phyloP scores from a whole-genome alignment of 2,888 invertebrate species.

The Bugulina stolonifera region DNA sequence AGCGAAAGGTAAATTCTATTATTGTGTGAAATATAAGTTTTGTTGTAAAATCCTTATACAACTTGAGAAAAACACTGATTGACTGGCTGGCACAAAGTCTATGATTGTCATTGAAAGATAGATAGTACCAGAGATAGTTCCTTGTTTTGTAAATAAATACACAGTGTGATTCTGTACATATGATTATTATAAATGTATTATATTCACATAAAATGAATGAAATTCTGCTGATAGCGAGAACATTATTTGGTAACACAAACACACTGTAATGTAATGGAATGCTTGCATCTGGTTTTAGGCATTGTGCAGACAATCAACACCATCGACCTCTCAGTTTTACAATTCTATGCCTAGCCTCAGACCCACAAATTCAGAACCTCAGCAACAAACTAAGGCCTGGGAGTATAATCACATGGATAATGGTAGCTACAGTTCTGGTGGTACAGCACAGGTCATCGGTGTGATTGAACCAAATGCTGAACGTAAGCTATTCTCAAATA shows the following conservation, averaged over 20 bases:
- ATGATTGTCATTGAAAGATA: too few relatives aligned
- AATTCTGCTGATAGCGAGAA: too few relatives aligned
- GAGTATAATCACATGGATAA: neutral
- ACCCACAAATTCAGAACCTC: neutral
- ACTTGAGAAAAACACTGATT: too few relatives aligned
- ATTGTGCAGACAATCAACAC: neutral
- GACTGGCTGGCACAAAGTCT: too few relatives aligned
- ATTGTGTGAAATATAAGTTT: too few relatives aligned
- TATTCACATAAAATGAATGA: too few relatives aligned
- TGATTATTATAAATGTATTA: too few relatives aligned
- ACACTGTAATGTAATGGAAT: neutral
- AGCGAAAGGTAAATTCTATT: constrained; percentile 5
- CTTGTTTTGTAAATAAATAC: too few relatives aligned
- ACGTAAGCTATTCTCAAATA: too few relatives aligned
- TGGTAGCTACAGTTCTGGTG: neutral
- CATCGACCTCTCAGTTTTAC: neutral
- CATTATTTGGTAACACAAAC: neutral
- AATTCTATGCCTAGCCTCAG: neutral
- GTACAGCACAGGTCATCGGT: constrained; percentile 10
- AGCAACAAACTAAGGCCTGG: neutral
- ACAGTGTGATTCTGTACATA: too few relatives aligned
- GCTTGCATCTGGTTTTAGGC: neutral
- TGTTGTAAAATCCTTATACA: too few relatives aligned
- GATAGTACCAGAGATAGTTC: too few relatives aligned
- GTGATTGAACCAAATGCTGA: constrained; percentile 1